Percentiles rank a stretch among this genome's conserved stretches.
These are phyloP conservation scores for Metallyticus violacea DNA, from an alignment of 2,888 invertebrate species.

Conservation along the genomic window DNA sequence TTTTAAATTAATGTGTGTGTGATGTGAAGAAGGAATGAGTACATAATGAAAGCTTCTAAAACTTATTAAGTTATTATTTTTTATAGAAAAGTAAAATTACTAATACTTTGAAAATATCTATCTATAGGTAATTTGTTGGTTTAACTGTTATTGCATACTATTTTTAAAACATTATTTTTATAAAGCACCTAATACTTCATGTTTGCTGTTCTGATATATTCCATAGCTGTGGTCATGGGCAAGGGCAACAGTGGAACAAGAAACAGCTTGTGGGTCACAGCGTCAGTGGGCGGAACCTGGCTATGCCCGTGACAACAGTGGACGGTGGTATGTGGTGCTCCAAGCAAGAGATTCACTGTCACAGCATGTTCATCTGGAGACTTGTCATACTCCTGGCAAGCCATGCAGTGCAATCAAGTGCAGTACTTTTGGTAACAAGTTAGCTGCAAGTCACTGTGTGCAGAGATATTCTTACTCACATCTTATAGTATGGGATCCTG, in stretches of 20 bases:
- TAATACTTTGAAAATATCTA: too few relatives aligned
- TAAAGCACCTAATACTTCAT: not conserved
- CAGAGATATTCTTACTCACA: slow-evolving; percentile 39
- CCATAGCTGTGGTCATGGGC: slow-evolving; percentile 32
- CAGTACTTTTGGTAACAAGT: slow-evolving; percentile 13
- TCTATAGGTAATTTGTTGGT: too few relatives aligned
- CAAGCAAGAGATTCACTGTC: slow-evolving; percentile 36
- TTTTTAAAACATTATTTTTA: too few relatives aligned
- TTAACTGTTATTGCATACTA: too few relatives aligned
- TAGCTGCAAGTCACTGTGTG: slow-evolving; percentile 34
- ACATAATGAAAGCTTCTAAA: too few relatives aligned
- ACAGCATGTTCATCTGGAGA: slow-evolving; percentile 39
- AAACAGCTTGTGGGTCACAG: slow-evolving; percentile 36
- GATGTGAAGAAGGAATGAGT: too few relatives aligned
- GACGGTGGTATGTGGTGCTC: slow-evolving; percentile 40
- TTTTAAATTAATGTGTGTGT: too few relatives aligned
- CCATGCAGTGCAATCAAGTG: slow-evolving; percentile 30
- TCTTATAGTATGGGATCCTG: slow-evolving; percentile 41
- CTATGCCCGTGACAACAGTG: slow-evolving; percentile 38
- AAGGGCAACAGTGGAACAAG: not conserved
- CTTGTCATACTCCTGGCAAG: slow-evolving; percentile 34
- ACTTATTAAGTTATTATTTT: too few relatives aligned
- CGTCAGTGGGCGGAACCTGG: slow-evolving; percentile 38
- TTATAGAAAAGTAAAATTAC: too few relatives aligned
- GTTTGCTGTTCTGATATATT: not conserved